These are phyloP conservation scores for Sturnira hondurensis DNA, from an alignment of 2,113 vertebrate species.

Conservation along the genomic window DNA sequence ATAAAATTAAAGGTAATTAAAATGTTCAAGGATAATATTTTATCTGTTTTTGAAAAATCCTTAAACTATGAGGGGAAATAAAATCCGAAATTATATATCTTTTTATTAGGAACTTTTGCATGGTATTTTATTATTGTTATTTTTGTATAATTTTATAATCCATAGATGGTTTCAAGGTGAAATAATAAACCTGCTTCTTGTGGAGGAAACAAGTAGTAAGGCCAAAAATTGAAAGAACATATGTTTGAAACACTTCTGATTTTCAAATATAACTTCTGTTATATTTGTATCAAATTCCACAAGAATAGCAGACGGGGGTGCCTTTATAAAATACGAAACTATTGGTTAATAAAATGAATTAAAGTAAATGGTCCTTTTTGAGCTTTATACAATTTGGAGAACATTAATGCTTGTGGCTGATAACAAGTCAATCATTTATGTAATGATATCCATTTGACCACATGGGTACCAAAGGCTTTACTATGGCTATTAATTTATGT, in stretches of 20 bases:
- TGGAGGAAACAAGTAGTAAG: neutral
- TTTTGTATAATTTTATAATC: conserved; percentile 2
- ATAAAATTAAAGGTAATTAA: neutral
- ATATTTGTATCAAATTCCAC: conserved; percentile 39
- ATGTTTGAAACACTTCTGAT: neutral
- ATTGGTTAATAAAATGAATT: conserved; percentile 76
- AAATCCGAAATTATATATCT: neutral
- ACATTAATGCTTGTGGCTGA: conserved; percentile 59
- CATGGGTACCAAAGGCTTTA: conserved; percentile 64
- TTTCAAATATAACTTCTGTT: conserved; percentile 15
- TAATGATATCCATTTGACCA: conserved; percentile 64
- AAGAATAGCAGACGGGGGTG: conserved; percentile 6
- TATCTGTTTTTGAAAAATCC: neutral
- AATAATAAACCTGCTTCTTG: neutral
- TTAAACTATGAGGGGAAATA: neutral
- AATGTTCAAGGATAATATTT: neutral
- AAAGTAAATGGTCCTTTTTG: conserved; percentile 72
- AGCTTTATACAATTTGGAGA: conserved; percentile 65
- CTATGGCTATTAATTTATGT: conserved; percentile 65
- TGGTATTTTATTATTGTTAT: neutral
- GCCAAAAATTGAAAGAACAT: neutral
- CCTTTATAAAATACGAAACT: conserved; percentile 61
- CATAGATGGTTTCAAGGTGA: neutral
- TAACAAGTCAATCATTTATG: conserved; percentile 68
- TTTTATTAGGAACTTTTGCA: neutral